Conservation (phyloP, 92 coral and sea anemone species). For the Blastomussa wellsi region DNA sequence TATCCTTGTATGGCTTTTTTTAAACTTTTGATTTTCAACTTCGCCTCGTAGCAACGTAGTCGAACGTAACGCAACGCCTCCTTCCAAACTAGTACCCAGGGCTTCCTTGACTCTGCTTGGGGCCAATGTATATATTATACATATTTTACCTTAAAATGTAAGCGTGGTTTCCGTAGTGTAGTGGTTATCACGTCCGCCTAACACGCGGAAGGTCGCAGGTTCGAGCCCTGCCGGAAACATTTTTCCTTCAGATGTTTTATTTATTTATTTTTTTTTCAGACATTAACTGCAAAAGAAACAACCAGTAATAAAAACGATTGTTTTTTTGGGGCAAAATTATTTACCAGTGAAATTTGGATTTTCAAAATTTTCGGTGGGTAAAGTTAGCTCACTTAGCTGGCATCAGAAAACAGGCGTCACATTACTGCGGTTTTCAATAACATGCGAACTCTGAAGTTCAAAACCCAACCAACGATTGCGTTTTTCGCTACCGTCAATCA, state of each 20-base stretch:
- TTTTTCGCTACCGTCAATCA: no score
- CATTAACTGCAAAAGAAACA: background rate
- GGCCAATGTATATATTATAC: background rate
- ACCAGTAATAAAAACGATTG: background rate
- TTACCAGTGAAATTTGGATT: background rate
- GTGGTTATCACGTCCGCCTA: constrained; percentile 92
- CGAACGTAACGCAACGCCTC: background rate
- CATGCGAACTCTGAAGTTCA: no score
- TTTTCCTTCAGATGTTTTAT: no score
- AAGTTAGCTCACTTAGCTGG: no score
- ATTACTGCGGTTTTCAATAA: no score
- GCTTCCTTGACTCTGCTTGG: background rate
- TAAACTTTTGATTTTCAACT: no score
- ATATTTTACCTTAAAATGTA: background rate
- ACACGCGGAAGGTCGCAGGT: constrained; percentile 90
- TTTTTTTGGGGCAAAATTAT: background rate
- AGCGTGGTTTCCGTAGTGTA: constrained; percentile 64
- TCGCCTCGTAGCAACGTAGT: background rate
- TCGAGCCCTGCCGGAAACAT: constrained; percentile 19
- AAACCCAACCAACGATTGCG: no score
- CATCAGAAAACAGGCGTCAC: no score
- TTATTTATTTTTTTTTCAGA: background rate
- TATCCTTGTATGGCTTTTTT: background rate
- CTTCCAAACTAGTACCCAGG: background rate
- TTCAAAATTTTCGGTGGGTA: no score